Base-by-base conservation (phyloP, 2,113 vertebrate genomes). In the Nyctibius bracteatus region DNA sequence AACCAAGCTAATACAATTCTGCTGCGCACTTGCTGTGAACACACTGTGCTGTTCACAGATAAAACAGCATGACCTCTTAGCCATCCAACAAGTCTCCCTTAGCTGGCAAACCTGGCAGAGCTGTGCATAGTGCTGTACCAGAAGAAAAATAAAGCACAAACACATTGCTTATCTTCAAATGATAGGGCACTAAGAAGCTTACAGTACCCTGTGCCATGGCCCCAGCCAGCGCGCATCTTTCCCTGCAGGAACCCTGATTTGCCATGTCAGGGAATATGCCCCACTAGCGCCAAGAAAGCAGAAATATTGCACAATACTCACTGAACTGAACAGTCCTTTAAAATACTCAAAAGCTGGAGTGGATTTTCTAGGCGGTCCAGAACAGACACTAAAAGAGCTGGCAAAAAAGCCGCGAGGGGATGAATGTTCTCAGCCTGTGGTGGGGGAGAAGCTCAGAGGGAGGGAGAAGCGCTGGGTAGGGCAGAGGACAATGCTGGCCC, bases 401-500 rank as follows among this genome's bases (percentile, higher is more conserved):
- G 68, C 28, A 84, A 39, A 73, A 78, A 78, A 43, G 44, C 39
- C 1, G 0, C 0, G 1, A 67, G 59, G 28, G 59, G 21, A 59
- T 81, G 37, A 71, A 84, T 79, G 77, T 54, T 95, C 83, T 79
- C 83, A 70, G 51, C 33, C 80, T 79, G 21, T 1, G 2, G 41
- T 51, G 39, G 33, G 30, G 21, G 33, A 47, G 47, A 82, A 85
- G 61, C 81, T 88, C 31, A 33, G 49, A 86, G 77, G 35, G 46
- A 86, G 82, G 31, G 39, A 91, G 68, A 59, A 88, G 27, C 3
- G 1, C 51, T 59, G 77, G 35, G 30, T 43, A 74, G 68, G 55
- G 16, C 22, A 68, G 73, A 89, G 73, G 77, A 96, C 89, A 96
- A 61, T 81, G 91, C 77, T 96, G 89, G 73, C 89, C 89, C 61